phyloP scores from a whole-genome alignment of 2,888 invertebrate genomes.

The Eupelmus urozonus region DNA sequence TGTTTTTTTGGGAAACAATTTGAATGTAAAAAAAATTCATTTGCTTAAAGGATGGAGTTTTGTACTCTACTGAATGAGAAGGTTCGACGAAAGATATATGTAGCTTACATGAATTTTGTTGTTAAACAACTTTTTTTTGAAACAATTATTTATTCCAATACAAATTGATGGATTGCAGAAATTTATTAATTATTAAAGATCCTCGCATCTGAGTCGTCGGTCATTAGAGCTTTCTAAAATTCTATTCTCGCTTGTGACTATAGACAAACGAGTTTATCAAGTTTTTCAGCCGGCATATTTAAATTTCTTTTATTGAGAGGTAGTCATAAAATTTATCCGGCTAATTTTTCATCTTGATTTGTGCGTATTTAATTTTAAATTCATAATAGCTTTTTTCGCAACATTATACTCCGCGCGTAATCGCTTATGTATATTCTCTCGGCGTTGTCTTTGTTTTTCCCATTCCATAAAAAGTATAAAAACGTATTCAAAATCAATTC shows the following conservation, averaged over 20 bases:
- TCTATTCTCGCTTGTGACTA: not conserved
- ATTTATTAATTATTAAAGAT: too few relatives aligned
- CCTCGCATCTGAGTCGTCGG: not conserved
- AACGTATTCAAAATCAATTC: too few relatives aligned
- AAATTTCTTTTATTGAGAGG: conserved; percentile 3
- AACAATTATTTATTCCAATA: not conserved
- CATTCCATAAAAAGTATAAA: too few relatives aligned
- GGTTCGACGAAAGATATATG: too few relatives aligned
- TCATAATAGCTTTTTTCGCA: not conserved
- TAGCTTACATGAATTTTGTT: not conserved
- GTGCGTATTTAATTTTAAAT: not conserved
- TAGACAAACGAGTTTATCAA: not conserved
- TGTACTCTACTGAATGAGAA: too few relatives aligned
- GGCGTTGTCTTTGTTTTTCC: too few relatives aligned
- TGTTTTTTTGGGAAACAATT: too few relatives aligned
- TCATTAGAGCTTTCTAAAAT: not conserved
- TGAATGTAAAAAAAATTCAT: too few relatives aligned
- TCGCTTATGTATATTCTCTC: too few relatives aligned
- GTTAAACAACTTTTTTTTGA: not conserved
- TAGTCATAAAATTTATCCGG: not conserved
- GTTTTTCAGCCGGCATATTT: not conserved
- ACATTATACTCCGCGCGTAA: not conserved
- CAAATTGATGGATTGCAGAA: too few relatives aligned
- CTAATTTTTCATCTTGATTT: not conserved
- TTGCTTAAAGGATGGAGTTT: too few relatives aligned